Conservation (phyloP, 2,113 vertebrate species). For the Pongo pygmaeus region DNA sequence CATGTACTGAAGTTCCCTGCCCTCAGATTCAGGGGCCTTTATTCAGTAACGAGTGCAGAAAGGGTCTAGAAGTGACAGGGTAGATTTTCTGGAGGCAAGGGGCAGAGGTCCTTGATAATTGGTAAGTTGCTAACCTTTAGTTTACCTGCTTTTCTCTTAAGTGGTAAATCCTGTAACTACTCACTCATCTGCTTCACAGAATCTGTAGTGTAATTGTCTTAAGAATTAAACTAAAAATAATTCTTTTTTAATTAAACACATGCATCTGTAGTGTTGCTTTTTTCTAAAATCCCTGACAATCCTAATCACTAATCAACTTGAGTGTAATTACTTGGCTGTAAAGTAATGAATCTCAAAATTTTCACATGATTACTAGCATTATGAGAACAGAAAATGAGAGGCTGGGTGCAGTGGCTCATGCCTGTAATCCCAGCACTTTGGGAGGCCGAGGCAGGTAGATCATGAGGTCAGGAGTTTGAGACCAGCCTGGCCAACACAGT, state of each 20-base stretch:
- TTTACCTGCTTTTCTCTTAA: background rate
- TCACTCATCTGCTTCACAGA: background rate
- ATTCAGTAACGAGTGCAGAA: background rate
- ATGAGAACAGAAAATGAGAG: no score
- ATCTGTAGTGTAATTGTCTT: background rate
- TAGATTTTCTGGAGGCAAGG: background rate
- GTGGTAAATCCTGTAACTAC: background rate
- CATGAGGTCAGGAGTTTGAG: no score
- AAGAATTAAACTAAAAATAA: background rate
- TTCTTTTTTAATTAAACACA: background rate
- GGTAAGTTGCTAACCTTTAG: background rate
- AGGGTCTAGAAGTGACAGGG: background rate
- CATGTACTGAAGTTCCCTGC: no score
- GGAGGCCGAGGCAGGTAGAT: no score
- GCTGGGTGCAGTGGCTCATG: no score
- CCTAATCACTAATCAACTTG: background rate
- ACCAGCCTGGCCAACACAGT: no score
- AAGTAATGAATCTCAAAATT: background rate
- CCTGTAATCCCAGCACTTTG: no score
- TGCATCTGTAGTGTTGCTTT: background rate
- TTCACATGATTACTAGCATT: background rate
- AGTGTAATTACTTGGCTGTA: background rate
- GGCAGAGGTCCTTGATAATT: background rate
- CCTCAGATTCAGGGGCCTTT: accelerated
- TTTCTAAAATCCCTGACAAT: background rate